These are phyloP conservation scores for Pseudococcus jackbeardsleyi DNA, from an alignment of 2,888 invertebrate species.

Conservation along the genomic window DNA sequence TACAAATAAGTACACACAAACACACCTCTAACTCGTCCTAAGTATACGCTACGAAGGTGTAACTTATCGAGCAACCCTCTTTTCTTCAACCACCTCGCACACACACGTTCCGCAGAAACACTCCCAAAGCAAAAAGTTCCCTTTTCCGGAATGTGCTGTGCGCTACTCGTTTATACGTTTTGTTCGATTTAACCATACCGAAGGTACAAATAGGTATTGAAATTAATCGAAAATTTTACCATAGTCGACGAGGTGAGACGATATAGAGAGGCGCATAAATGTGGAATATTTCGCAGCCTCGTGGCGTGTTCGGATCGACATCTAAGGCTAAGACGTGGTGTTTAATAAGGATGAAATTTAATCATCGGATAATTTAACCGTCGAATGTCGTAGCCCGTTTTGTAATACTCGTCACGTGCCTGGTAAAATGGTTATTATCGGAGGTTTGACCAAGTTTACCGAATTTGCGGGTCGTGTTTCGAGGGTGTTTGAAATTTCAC, in stretches of 20 bases:
- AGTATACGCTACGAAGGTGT: background rate
- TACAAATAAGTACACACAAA: background rate
- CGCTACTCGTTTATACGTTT: background rate
- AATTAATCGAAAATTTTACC: constrained; percentile 3
- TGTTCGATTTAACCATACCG: background rate
- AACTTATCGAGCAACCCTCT: background rate
- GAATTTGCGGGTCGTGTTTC: too few species aligned
- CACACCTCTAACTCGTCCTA: background rate
- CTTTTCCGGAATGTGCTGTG: background rate
- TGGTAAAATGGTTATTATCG: too few species aligned
- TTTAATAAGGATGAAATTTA: too few species aligned
- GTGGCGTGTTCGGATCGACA: too few species aligned
- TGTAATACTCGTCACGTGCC: too few species aligned
- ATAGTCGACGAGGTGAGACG: background rate
- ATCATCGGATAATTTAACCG: too few species aligned
- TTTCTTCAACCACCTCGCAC: background rate
- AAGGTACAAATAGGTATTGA: background rate
- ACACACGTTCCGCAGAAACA: background rate
- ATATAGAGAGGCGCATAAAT: too few species aligned
- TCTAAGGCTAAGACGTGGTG: too few species aligned
- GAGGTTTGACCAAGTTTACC: too few species aligned
- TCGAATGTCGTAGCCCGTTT: too few species aligned
- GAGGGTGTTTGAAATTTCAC: too few species aligned
- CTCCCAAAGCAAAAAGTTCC: background rate
- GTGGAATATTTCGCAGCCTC: too few species aligned